Conservation (phyloP, 1,140 invertebrate species). For the Caenorhabditis briggsae region DNA sequence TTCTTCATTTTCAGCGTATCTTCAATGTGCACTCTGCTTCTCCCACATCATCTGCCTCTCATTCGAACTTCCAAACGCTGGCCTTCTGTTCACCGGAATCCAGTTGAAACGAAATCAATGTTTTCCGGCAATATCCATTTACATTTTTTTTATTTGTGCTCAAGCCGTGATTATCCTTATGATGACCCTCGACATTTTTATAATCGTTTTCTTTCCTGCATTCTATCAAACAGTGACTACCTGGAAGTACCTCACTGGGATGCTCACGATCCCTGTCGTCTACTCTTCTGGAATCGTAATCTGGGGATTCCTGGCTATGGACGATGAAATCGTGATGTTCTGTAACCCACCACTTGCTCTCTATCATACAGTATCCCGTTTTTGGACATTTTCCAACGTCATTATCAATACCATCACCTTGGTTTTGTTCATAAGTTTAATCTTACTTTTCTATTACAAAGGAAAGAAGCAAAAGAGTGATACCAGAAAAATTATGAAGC, state of each 20-base stretch:
- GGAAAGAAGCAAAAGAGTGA: slow-evolving; percentile 46
- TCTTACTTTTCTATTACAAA: slow-evolving; percentile 20
- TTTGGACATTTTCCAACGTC: slow-evolving; percentile 46
- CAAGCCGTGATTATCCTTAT: slow-evolving; percentile 27
- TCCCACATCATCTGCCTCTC: slow-evolving; percentile 28
- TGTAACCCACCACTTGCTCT: slow-evolving; percentile 50
- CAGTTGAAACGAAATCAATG: slow-evolving; percentile 26
- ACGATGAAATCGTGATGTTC: slow-evolving; percentile 43
- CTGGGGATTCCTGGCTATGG: slow-evolving; percentile 22
- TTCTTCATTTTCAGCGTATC: slow-evolving; percentile 11
- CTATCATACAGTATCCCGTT: slow-evolving; percentile 8
- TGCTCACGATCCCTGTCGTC: not conserved
- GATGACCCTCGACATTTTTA: slow-evolving; percentile 35
- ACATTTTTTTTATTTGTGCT: slow-evolving; percentile 37
- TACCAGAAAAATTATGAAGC: slow-evolving; percentile 36
- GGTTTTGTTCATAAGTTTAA: slow-evolving; percentile 10
- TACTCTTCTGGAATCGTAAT: slow-evolving; percentile 9
- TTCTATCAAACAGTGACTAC: slow-evolving; percentile 20
- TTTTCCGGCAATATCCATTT: not conserved
- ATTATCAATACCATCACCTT: slow-evolving; percentile 34
- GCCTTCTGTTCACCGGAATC: slow-evolving; percentile 25
- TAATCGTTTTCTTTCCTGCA: not conserved
- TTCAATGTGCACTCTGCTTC: slow-evolving; percentile 30
- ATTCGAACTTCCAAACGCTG: slow-evolving; percentile 34
- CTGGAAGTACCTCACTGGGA: slow-evolving; percentile 14